Evolutionary conservation across 2,888 invertebrate genomes (phyloP).

Genomic region (Platynereis dumerilii): DNA sequence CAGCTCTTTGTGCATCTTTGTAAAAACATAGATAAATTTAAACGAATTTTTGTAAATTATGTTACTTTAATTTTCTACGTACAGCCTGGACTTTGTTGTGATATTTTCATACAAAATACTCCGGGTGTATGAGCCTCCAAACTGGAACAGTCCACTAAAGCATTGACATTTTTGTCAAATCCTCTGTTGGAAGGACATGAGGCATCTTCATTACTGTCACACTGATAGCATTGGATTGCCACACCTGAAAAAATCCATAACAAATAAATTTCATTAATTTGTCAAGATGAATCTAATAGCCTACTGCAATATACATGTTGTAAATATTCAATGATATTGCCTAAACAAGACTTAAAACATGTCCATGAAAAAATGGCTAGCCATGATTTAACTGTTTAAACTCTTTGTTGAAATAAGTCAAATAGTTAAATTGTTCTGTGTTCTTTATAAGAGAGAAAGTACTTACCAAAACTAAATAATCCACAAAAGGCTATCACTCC

Average conservation of each 20-base stretch:
- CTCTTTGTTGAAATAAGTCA: no score
- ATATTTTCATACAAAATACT: constrained; percentile 93
- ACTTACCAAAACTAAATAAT: no score
- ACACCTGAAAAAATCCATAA: constrained; percentile 41
- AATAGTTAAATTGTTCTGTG: no score
- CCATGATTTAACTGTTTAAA: no score
- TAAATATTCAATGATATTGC: no score
- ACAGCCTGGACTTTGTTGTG: constrained; percentile 94
- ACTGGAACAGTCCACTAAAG: constrained; percentile 90
- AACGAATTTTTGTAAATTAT: background rate
- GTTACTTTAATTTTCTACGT: constrained; percentile 66
- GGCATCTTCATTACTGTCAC: constrained; percentile 86
- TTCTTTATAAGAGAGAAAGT: no score
- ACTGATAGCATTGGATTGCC: constrained; percentile 90
- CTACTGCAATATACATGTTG: background rate
- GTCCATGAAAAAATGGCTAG: no score
- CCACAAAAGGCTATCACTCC: no score
- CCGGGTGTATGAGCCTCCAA: constrained; percentile 94
- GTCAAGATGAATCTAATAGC: background rate
- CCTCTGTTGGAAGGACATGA: constrained; percentile 87
- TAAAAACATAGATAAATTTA: background rate
- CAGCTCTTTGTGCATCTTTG: background rate
- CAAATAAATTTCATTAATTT: background rate
- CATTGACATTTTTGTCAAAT: constrained; percentile 84
- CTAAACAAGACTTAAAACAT: no score